phyloP scores from a whole-genome alignment of 2,888 invertebrate species.

The Idaea straminata region DNA sequence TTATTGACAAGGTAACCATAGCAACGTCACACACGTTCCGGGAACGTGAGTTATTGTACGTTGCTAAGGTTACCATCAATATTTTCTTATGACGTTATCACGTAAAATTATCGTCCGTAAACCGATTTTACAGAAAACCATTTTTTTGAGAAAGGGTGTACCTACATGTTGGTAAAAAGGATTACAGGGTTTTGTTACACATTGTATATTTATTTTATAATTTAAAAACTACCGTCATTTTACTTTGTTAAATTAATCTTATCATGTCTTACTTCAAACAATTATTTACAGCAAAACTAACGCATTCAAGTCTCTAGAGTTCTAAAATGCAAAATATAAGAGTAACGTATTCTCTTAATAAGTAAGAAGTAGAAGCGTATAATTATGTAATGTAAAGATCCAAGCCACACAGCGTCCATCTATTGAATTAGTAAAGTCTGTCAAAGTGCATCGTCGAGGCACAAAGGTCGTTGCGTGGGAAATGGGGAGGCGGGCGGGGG shows the following conservation, averaged over 20 bases:
- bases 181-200: no score
- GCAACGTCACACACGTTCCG: no score
- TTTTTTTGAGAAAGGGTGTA: no score
- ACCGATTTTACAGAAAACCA: no score
- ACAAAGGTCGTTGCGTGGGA: slow-evolving; percentile 80
- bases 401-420: slow-evolving; percentile 65
- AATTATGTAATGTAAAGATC: slow-evolving; percentile 58
- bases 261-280: neutral
- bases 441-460: slow-evolving; percentile 78
- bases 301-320: neutral
- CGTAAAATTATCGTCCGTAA: no score
- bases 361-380: slow-evolving; percentile 30
- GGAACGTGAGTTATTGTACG: no score
- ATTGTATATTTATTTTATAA: no score
- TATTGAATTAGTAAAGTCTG: slow-evolving; percentile 80
- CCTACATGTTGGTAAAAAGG: no score
- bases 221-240: no score
- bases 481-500: slow-evolving; percentile 46
- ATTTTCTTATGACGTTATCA: no score
- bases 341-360: slow-evolving; percentile 1
- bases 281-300: neutral
- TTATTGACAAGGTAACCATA: no score
- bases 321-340: neutral
- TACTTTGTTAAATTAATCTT: neutral
- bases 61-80: no score